Evolutionary conservation across 2,888 invertebrate genomes (phyloP).

Genomic region (Folsomia candida): DNA sequence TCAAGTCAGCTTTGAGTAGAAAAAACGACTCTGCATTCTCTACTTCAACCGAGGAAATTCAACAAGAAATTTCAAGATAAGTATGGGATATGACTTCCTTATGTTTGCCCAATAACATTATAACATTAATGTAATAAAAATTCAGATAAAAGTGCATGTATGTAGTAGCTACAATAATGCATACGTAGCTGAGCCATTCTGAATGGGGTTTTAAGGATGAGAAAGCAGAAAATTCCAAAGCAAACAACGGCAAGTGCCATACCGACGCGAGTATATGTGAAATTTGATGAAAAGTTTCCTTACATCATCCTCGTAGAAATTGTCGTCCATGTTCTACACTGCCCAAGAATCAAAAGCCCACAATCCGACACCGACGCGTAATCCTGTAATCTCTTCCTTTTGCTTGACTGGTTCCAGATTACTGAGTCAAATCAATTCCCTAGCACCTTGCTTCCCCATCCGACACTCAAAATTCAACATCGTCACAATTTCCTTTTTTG

Average conservation of each 20-base stretch:
- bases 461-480: not conserved
- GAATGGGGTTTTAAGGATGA: not conserved
- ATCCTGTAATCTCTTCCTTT: not conserved
- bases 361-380: not conserved
- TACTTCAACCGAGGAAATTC: too few relatives aligned
- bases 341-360: not conserved
- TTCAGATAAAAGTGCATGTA: too few relatives aligned
- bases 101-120: too few relatives aligned
- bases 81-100: too few relatives aligned
- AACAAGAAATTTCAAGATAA: too few relatives aligned
- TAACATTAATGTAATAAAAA: too few relatives aligned
- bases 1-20: too few relatives aligned
- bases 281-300: not conserved
- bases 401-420: constrained; percentile 1
- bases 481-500: not conserved
- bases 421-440: not conserved
- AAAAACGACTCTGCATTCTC: too few relatives aligned
- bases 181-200: too few relatives aligned
- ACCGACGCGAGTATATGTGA: not conserved
- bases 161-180: too few relatives aligned
- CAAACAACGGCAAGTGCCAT: not conserved
- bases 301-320: constrained; percentile 14
- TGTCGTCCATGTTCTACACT: constrained; percentile 4
- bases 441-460: not conserved
- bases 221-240: not conserved